These are phyloP conservation scores for Tragelaphus oryx DNA, from an alignment of 2,797 vertebrate species.

Conservation along the genomic window DNA sequence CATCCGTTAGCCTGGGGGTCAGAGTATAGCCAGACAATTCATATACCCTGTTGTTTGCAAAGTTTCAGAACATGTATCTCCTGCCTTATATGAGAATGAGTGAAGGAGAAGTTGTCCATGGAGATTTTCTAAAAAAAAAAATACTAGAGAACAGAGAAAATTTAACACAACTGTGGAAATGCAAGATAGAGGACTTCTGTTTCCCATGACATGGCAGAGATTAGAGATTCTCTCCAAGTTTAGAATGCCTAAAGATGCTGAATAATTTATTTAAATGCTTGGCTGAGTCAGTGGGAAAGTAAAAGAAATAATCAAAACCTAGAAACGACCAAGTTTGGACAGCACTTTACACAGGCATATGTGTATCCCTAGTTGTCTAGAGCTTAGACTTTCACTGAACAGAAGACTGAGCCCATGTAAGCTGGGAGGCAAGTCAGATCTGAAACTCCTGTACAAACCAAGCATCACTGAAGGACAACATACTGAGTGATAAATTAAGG, in stretches of 20 bases:
- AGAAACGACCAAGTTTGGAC: background rate
- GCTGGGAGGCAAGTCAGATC: background rate
- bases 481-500: background rate
- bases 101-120: background rate
- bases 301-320: slow-evolving; percentile 1
- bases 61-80: background rate
- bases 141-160: background rate
- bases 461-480: background rate
- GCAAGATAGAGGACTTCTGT: background rate
- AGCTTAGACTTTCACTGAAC: background rate
- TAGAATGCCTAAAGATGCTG: background rate
- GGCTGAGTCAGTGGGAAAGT: background rate
- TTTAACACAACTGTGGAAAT: background rate
- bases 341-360: background rate
- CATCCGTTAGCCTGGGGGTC: background rate
- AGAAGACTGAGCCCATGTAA: background rate
- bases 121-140: slow-evolving; percentile 9
- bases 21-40: background rate
- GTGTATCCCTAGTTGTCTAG: background rate
- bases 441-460: background rate
- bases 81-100: background rate
- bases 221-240: background rate
- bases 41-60: background rate
- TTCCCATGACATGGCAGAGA: background rate
- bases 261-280: background rate